Conservation (phyloP, 2,888 invertebrate genomes). For the Dascillus cervinus region DNA sequence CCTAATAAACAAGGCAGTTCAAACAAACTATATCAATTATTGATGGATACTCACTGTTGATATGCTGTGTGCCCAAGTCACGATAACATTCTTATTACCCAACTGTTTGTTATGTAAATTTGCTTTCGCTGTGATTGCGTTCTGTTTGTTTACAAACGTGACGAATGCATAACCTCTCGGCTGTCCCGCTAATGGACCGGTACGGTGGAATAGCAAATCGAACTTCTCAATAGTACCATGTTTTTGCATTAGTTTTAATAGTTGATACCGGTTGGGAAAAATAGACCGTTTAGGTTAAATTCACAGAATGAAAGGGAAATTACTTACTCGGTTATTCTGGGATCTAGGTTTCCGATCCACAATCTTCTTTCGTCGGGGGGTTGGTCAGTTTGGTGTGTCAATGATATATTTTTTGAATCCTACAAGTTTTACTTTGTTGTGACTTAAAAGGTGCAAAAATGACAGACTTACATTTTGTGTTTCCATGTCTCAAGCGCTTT, state of each 20-base stretch:
- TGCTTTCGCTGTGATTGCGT: constrained; percentile 65
- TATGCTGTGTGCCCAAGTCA: constrained; percentile 74
- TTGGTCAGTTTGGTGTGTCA: not conserved
- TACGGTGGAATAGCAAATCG: constrained; percentile 89
- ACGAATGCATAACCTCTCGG: constrained; percentile 93
- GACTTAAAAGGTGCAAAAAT: no score
- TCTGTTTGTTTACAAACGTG: constrained; percentile 59
- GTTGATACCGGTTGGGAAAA: constrained; percentile 77
- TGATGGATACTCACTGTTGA: constrained; percentile 48
- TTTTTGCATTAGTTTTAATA: constrained; percentile 93
- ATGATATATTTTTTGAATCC: not conserved
- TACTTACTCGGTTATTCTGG: constrained; percentile 90
- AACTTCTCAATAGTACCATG: constrained; percentile 91
- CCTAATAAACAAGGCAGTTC: constrained; percentile 44
- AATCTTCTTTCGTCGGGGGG: constrained; percentile 61
- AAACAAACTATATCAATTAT: not conserved
- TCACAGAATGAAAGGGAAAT: constrained; percentile 15
- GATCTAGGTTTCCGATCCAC: constrained; percentile 90
- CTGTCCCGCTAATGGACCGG: constrained; percentile 80
- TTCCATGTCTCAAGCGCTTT: no score
- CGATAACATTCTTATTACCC: constrained; percentile 67
- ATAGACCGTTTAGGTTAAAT: constrained; percentile 12
- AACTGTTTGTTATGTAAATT: constrained; percentile 67
- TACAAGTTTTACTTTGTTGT: no score
- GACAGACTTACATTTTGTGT: no score